These are phyloP conservation scores for Ostrea denselamellosa DNA, from an alignment of 1,140 invertebrate species.

Conservation along the genomic window DNA sequence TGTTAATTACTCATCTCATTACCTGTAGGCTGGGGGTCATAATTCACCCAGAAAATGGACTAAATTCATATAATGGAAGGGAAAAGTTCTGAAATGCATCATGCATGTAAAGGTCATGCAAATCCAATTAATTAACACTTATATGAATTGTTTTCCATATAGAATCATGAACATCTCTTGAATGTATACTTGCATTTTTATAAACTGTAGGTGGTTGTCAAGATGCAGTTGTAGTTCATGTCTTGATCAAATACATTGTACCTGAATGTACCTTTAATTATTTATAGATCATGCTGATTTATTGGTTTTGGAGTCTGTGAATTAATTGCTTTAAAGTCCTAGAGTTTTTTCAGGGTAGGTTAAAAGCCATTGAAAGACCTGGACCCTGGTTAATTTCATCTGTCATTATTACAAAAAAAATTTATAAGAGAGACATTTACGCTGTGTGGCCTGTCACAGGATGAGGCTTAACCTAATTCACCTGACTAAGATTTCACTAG, in stretches of 20 bases:
- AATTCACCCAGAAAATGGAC: not conserved
- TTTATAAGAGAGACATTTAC: not conserved
- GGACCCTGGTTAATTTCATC: too few relatives aligned
- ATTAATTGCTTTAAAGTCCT: too few relatives aligned
- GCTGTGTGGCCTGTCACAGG: not conserved
- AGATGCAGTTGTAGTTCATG: too few relatives aligned
- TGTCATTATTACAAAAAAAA: too few relatives aligned
- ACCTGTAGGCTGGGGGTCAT: constrained; percentile 28
- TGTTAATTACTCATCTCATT: constrained; percentile 36
- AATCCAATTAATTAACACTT: not conserved
- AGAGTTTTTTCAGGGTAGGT: too few relatives aligned
- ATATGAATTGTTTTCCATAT: not conserved
- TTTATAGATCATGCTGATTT: too few relatives aligned
- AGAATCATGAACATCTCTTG: not conserved
- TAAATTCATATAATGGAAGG: not conserved
- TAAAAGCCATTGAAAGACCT: too few relatives aligned
- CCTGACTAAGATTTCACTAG: not conserved
- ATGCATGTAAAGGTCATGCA: not conserved
- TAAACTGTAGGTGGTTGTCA: too few relatives aligned
- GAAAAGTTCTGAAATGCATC: not conserved
- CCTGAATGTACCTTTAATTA: too few relatives aligned
- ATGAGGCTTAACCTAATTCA: not conserved
- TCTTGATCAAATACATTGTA: too few relatives aligned
- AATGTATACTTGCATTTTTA: too few relatives aligned
- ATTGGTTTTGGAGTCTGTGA: too few relatives aligned